Conservation (phyloP, 1,140 invertebrate species). For the Helicorthomorpha holstii region DNA sequence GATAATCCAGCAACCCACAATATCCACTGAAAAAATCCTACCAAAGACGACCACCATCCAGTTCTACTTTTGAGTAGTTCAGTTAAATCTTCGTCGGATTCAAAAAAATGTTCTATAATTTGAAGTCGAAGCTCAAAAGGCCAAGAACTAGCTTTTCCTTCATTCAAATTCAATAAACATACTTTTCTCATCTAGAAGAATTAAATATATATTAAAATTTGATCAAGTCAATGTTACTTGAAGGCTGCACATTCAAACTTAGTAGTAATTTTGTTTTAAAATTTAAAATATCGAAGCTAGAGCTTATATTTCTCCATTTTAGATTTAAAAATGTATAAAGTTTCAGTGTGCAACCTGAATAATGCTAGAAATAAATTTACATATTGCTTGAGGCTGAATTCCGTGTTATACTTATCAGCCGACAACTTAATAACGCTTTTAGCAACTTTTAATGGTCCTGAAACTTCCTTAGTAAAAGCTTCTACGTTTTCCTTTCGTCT, state of each 20-base stretch:
- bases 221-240: neutral
- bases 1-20: neutral
- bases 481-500: slow-evolving; percentile 6
- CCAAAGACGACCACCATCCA: neutral
- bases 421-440: slow-evolving; percentile 2
- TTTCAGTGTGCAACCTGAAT: neutral
- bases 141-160: slow-evolving; percentile 2
- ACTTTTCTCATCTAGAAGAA: slow-evolving; percentile 1
- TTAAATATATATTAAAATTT: neutral
- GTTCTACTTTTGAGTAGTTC: neutral
- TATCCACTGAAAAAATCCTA: slow-evolving; percentile 5
- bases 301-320: neutral
- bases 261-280: neutral
- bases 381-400: slow-evolving; percentile 6
- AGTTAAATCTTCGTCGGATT: neutral
- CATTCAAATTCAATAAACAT: slow-evolving; percentile 3
- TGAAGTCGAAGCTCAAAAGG: neutral
- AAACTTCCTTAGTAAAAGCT: slow-evolving; percentile 5
- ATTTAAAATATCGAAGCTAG: neutral
- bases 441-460: slow-evolving; percentile 1
- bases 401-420: slow-evolving; percentile 4
- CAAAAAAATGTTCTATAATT: slow-evolving; percentile 1
- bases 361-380: neutral
- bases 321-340: neutral
- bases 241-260: neutral